A percentile compares a stretch with the other conserved stretches of the same genome.
These are phyloP conservation scores for Scaptodrosophila latifasciaeformis DNA, from an alignment of 2,888 invertebrate species.

Conservation along the genomic window DNA sequence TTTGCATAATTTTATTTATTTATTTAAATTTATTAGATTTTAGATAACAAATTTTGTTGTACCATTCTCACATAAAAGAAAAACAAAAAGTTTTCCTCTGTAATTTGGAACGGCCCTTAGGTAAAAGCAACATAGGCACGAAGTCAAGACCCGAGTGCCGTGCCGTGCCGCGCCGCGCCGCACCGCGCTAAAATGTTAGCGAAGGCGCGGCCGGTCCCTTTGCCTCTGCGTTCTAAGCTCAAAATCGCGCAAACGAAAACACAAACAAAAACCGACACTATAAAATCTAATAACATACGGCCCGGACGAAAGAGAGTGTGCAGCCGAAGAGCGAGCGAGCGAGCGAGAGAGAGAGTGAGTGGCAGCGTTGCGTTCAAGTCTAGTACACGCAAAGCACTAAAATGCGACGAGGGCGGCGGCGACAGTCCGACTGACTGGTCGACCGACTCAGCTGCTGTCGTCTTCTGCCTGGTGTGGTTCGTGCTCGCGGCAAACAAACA, in stretches of 20 bases:
- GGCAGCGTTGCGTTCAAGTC: slow-evolving; percentile 52
- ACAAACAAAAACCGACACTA: slow-evolving; percentile 31
- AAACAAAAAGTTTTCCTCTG: no score
- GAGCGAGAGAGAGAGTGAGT: neutral
- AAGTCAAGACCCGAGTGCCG: no score
- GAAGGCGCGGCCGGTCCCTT: slow-evolving; percentile 48
- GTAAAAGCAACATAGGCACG: no score
- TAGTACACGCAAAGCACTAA: slow-evolving; percentile 55
- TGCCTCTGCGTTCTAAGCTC: slow-evolving; percentile 42
- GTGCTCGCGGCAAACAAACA: slow-evolving; percentile 24
- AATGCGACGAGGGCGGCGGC: slow-evolving; percentile 27
- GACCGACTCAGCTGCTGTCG: slow-evolving; percentile 4
- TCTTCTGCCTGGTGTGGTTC: neutral
- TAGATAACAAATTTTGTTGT: no score
- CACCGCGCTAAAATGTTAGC: no score
- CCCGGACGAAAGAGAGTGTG: slow-evolving; percentile 7
- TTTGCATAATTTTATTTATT: no score
- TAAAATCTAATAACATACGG: slow-evolving; percentile 54
- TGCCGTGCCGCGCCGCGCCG: no score
- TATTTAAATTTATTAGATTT: no score
- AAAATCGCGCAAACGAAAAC: slow-evolving; percentile 19
- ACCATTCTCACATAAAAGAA: no score
- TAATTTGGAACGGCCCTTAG: no score
- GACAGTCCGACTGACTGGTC: slow-evolving; percentile 37
- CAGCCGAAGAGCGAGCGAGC: neutral